Conservation (phyloP, 2,113 vertebrate species). For the Heterochromis multidens region DNA sequence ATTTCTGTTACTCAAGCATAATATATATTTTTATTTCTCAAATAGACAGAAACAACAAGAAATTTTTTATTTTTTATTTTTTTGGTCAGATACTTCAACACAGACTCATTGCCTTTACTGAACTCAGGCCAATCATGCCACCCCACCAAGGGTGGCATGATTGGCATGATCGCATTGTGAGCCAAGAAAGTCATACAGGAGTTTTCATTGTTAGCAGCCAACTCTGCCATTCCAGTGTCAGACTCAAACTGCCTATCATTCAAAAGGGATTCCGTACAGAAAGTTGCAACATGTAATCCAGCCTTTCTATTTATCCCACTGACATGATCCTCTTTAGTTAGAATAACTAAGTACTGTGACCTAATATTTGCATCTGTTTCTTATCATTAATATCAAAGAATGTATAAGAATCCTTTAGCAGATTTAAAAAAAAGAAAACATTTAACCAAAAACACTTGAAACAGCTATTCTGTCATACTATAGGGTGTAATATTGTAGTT, state of each 20-base stretch:
- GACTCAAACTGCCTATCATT: not conserved
- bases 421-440: not conserved
- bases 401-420: not conserved
- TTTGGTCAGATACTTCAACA: not conserved
- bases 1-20: not conserved
- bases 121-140: not conserved
- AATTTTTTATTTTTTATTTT: not conserved
- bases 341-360: not conserved
- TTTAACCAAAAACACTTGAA: not conserved
- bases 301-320: not conserved
- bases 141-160: not conserved
- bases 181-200: not conserved
- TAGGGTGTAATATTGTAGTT: not conserved
- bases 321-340: not conserved
- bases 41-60: not conserved
- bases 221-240: not conserved
- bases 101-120: not conserved
- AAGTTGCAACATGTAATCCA: not conserved
- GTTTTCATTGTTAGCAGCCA: not conserved
- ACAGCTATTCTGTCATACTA: not conserved
- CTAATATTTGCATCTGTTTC: not conserved
- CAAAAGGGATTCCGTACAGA: not conserved
- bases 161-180: not conserved
- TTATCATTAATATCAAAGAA: not conserved
- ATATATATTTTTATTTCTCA: too few relatives aligned